A percentile compares a stretch with the other conserved stretches of the same genome.
Evolutionary conservation across 2,113 vertebrate species (phyloP).

Genomic region (Himantopus leucocephalus): DNA sequence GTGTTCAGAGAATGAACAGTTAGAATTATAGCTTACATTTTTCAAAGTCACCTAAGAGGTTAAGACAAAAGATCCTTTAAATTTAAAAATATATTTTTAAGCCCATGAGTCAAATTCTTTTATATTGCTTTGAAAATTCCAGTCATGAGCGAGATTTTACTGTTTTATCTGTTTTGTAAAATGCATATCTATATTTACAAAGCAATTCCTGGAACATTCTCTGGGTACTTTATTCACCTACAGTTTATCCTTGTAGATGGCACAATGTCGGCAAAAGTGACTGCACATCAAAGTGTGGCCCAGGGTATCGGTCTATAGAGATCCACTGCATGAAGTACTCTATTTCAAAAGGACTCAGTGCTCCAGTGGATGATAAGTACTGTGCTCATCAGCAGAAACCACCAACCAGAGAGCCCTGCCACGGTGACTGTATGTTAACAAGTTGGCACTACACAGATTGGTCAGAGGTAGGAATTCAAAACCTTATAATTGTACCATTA

Average conservation of each 20-base stretch:
- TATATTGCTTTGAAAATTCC: not conserved
- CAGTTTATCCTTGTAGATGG: slow-evolving; percentile 82
- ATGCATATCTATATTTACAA: not conserved
- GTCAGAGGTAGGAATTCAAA: slow-evolving; percentile 84
- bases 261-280: slow-evolving; percentile 86
- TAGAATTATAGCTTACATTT: not conserved
- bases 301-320: slow-evolving; percentile 84
- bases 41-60: not conserved
- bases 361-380: slow-evolving; percentile 76
- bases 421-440: slow-evolving; percentile 85
- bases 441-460: slow-evolving; percentile 94
- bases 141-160: not conserved
- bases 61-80: not conserved
- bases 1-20: not conserved
- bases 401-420: slow-evolving; percentile 84
- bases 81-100: not conserved
- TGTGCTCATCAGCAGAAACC: slow-evolving; percentile 85
- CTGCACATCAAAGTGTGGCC: slow-evolving; percentile 89
- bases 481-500: not conserved
- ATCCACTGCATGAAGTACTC: slow-evolving; percentile 90
- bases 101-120: not conserved
- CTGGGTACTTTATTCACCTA: not conserved
- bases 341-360: slow-evolving; percentile 75
- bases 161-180: not conserved
- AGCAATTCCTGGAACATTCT: not conserved